phyloP scores from a whole-genome alignment of 2,888 invertebrate species.

The Periphyllus acericola region DNA sequence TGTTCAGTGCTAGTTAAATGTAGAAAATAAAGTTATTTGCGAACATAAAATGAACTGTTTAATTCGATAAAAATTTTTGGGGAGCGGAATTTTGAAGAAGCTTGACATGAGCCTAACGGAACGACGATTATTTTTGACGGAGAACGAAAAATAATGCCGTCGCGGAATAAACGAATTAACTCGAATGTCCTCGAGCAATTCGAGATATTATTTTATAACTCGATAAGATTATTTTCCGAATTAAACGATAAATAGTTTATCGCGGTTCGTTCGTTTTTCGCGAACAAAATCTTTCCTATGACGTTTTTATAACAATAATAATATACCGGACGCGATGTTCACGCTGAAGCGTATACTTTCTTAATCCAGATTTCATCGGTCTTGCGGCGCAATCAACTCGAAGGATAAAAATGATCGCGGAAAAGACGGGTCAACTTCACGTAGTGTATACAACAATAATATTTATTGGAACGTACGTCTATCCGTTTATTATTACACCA shows the following conservation, averaged over 20 bases:
- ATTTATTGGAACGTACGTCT: too few relatives aligned
- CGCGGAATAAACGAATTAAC: neutral
- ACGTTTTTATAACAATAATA: neutral
- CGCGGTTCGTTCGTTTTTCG: neutral
- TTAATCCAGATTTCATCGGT: neutral
- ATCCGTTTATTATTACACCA: too few relatives aligned
- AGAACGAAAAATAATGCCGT: neutral
- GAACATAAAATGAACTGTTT: neutral
- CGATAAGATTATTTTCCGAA: constrained; percentile 1
- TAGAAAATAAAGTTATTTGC: neutral
- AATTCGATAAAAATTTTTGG: neutral
- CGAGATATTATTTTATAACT: neutral
- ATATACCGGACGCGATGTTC: neutral
- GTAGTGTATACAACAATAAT: too few relatives aligned
- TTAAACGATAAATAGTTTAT: neutral
- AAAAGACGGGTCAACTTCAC: too few relatives aligned
- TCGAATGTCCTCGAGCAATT: neutral
- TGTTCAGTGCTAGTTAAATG: neutral
- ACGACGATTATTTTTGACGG: neutral
- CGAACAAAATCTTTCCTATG: neutral
- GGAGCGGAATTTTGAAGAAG: neutral
- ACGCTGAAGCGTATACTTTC: neutral
- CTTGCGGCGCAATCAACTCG: too few relatives aligned
- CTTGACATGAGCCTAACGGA: neutral
- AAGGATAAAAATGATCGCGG: too few relatives aligned